A percentile compares a stretch with the other conserved stretches of the same genome.
Evolutionary conservation across 2,888 invertebrate species (phyloP).

Genomic region (Adineta ricciae): DNA sequence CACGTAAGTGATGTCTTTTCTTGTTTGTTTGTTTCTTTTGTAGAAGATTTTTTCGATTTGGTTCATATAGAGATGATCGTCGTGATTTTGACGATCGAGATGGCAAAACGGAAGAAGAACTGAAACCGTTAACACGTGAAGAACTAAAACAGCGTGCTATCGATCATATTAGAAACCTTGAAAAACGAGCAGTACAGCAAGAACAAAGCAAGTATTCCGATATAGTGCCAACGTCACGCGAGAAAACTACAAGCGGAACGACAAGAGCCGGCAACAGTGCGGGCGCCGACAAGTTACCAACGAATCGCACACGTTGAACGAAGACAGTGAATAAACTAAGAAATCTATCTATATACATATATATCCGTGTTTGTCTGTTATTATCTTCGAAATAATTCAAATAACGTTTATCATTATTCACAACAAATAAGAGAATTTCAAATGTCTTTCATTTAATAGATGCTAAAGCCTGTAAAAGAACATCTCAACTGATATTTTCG

Average conservation of each 20-base stretch:
- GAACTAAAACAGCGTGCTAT: conserved; percentile 31
- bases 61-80: neutral
- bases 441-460: too few species aligned
- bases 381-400: too few species aligned
- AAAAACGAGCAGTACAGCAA: neutral
- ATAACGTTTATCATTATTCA: too few species aligned
- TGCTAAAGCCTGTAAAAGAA: too few species aligned
- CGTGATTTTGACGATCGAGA: conserved; percentile 38
- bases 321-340: too few species aligned
- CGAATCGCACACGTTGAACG: neutral
- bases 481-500: too few species aligned
- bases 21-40: neutral
- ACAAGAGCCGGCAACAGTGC: neutral
- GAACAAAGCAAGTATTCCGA: neutral
- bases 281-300: neutral
- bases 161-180: conserved; percentile 12
- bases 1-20: neutral
- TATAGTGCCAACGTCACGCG: neutral
- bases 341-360: too few species aligned
- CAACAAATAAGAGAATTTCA: too few species aligned
- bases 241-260: neutral
- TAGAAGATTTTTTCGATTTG: neutral
- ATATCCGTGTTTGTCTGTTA: too few species aligned
- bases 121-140: conserved; percentile 26
- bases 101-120: conserved; percentile 36